Percentiles rank a stretch among this genome's conserved stretches.
Conservation (phyloP, 2,113 vertebrate species). For the Rhagologus leucostigma region DNA sequence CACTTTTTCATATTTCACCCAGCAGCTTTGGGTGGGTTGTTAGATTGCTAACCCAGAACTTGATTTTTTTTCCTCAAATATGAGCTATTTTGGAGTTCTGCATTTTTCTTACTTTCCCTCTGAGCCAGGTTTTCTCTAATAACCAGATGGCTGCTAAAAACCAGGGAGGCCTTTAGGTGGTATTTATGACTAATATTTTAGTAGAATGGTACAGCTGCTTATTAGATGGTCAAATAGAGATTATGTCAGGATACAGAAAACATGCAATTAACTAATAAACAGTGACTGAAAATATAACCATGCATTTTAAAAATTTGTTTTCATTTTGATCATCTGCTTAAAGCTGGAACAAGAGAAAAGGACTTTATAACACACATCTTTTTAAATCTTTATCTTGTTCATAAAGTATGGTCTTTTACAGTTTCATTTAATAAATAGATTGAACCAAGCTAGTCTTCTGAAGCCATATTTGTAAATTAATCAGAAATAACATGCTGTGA, state of each 20-base stretch:
- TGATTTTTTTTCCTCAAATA: not conserved
- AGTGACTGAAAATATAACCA: not conserved
- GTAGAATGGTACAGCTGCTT: not conserved
- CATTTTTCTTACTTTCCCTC: not conserved
- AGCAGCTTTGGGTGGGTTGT: not conserved
- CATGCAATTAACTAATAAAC: not conserved
- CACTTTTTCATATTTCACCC: not conserved
- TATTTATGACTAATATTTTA: slow-evolving; percentile 36
- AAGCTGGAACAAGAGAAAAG: not conserved
- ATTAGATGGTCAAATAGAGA: not conserved
- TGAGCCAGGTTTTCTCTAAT: not conserved
- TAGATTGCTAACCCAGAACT: not conserved
- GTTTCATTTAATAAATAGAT: not conserved
- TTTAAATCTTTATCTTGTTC: not conserved
- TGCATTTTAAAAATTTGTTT: not conserved
- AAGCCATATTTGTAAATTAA: not conserved
- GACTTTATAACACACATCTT: not conserved
- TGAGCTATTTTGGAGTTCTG: not conserved
- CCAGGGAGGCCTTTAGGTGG: not conserved
- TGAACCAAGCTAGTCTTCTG: not conserved
- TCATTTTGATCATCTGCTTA: not conserved
- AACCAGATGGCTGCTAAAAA: slow-evolving; percentile 37
- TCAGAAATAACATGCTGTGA: not conserved
- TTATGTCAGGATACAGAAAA: not conserved
- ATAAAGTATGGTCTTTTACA: not conserved